Evolutionary conservation across 2,888 invertebrate species (phyloP).

Genomic region (Pandemis cinnamomeana): DNA sequence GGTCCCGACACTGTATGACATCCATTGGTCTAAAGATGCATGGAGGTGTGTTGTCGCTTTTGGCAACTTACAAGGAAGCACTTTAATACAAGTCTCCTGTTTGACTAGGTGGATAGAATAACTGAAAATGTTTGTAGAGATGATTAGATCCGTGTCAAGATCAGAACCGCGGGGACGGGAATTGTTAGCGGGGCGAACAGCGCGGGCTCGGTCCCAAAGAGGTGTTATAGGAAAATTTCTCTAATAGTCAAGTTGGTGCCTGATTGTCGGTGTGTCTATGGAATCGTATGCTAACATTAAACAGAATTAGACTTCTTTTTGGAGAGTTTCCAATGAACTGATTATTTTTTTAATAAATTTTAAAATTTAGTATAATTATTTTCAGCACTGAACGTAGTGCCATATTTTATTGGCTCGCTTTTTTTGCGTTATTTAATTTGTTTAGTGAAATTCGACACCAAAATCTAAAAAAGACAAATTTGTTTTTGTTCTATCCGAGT

Average conservation of each 20-base stretch:
- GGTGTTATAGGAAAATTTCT: slow-evolving; percentile 72
- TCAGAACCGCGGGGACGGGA: neutral
- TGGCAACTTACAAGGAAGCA: neutral
- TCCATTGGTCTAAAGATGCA: neutral
- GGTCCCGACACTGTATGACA: neutral
- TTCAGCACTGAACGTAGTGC: slow-evolving; percentile 81
- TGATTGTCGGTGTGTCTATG: slow-evolving; percentile 67
- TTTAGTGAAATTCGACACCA: slow-evolving; percentile 82
- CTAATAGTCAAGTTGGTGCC: slow-evolving; percentile 81
- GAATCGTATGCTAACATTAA: slow-evolving; percentile 60
- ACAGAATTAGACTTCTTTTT: slow-evolving; percentile 63
- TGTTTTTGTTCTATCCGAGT: slow-evolving; percentile 65
- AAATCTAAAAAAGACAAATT: slow-evolving; percentile 76
- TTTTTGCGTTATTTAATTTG: slow-evolving; percentile 68
- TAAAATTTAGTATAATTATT: slow-evolving; percentile 75
- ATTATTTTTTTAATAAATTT: slow-evolving; percentile 76
- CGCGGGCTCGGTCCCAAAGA: slow-evolving; percentile 60
- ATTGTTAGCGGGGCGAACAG: neutral
- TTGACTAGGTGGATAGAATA: neutral
- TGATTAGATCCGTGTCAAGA: neutral
- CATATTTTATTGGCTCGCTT: slow-evolving; percentile 81
- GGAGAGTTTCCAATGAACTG: slow-evolving; percentile 81
- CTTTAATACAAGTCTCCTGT: neutral
- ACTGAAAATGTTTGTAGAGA: neutral
- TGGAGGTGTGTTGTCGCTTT: neutral